phyloP scores from a whole-genome alignment of 2,113 vertebrate species.

The Eublepharis macularius region DNA sequence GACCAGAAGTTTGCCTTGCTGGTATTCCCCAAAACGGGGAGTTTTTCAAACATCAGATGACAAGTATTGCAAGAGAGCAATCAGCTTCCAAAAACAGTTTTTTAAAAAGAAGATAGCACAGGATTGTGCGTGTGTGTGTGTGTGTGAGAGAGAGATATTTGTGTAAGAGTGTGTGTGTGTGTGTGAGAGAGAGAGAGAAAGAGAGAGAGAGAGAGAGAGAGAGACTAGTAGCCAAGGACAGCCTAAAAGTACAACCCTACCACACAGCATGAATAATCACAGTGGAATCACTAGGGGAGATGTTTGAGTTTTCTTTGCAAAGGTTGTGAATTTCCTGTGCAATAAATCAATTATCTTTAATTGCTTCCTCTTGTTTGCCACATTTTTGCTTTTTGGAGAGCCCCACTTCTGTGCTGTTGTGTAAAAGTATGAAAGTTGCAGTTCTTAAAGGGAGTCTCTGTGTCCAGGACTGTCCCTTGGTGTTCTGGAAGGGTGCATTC shows the following conservation, averaged over 20 bases:
- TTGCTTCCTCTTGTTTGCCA: accelerated
- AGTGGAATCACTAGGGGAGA: neutral
- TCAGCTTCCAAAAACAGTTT: neutral
- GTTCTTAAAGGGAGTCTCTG: neutral
- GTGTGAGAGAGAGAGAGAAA: too few relatives aligned
- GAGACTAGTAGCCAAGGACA: neutral
- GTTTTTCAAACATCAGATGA: neutral
- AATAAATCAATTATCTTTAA: neutral
- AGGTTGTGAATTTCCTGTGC: neutral
- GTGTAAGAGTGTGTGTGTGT: too few relatives aligned
- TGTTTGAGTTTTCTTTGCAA: neutral
- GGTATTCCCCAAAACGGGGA: neutral
- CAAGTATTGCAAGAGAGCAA: neutral
- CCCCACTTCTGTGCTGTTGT: neutral
- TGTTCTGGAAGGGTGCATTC: neutral
- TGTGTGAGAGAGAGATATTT: too few relatives aligned
- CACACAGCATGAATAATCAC: too few relatives aligned
- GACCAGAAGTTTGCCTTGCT: neutral
- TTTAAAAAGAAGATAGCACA: too few relatives aligned
- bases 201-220: too few relatives aligned
- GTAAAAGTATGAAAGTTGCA: neutral
- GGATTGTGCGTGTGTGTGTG: neutral
- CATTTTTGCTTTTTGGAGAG: neutral
- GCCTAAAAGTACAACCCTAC: neutral
- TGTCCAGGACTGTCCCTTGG: neutral